Evolutionary conservation across 2,888 invertebrate genomes (phyloP).

Genomic region (Neoascia interrupta): DNA sequence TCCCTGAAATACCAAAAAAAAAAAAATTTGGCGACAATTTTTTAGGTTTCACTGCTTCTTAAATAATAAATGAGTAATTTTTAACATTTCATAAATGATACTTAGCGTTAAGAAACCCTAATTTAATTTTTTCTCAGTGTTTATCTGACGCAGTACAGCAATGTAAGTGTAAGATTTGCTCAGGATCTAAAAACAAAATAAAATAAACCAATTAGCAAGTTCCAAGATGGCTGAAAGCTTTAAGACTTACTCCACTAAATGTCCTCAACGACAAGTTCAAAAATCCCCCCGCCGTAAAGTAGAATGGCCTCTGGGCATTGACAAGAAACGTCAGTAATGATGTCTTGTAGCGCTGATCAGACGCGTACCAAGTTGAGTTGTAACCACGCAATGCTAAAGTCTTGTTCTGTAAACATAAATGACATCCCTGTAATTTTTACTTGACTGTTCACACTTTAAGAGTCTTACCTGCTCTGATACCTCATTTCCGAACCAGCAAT

Average conservation of each 20-base stretch:
- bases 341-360: constrained; percentile 69
- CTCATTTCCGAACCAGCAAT: constrained; percentile 75
- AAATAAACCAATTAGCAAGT: too few relatives aligned
- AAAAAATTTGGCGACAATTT: too few relatives aligned
- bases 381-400: constrained; percentile 72
- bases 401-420: constrained; percentile 72
- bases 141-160: constrained; percentile 73
- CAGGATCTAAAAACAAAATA: constrained; percentile 58
- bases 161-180: constrained; percentile 74
- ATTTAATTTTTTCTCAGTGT: too few relatives aligned
- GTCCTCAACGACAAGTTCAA: constrained; percentile 73
- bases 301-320: constrained; percentile 71
- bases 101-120: too few relatives aligned
- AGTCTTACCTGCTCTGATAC: constrained; percentile 72
- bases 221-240: neutral
- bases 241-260: constrained; percentile 70
- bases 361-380: constrained; percentile 72
- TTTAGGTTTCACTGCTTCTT: too few relatives aligned
- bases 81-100: too few relatives aligned
- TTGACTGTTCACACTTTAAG: neutral
- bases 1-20: too few relatives aligned
- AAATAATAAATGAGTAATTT: too few relatives aligned
- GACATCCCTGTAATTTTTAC: neutral
- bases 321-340: constrained; percentile 71
- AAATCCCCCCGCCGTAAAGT: constrained; percentile 74